Evolutionary conservation across 2,797 vertebrate species (phyloP), one percentile per base, ranked within the genome.

Genomic region (Otus scops): DNA sequence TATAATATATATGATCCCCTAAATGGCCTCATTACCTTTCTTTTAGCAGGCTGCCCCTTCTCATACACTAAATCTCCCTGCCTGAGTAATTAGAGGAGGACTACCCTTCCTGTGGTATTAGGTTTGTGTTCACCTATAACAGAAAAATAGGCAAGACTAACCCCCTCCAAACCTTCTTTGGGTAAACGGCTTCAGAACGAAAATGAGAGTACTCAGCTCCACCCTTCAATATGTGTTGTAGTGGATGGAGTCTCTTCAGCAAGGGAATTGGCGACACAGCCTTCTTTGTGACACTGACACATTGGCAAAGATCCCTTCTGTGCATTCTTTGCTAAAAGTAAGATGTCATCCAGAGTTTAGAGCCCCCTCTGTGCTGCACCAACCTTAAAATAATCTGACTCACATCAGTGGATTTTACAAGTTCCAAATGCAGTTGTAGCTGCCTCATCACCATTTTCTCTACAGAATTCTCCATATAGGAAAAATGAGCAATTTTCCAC

Each of bases 1-100:
- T 97, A 93, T 94, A 92, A 92, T 93, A 93, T 83, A 89, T 94
- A 87, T 77, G 63, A 87, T 84, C 59, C 65, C 74, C 88, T 95
- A 92, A 95, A 93, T 85, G 59, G 57, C 78, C 60, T 60, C 34
- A 57, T 92, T 91, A 92, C 19, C 18, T 87, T 89, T 93, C n/a
- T 54, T 94, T 85, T 80, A 74, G 83, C 81, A 79, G 53, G 53
- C 39, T 96, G 82, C 57, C 60, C 56, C 85, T 95, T 78, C 75
- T 95, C 6, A 0, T 91, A 67, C 77, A 78, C 78, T 81, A 47
- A 63, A 90, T 85, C 70, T 87, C 18, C n/a, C 76, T 17, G 3
- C 88, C 43, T 85, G 61, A 75, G 69, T 85, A 82, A 82, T 93
- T 90, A 89, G 83, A 86, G 81, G 80, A 78, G 11, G 60, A 74